These are phyloP conservation scores for Euphydryas editha DNA, from an alignment of 2,888 invertebrate genomes.

Conservation along the genomic window DNA sequence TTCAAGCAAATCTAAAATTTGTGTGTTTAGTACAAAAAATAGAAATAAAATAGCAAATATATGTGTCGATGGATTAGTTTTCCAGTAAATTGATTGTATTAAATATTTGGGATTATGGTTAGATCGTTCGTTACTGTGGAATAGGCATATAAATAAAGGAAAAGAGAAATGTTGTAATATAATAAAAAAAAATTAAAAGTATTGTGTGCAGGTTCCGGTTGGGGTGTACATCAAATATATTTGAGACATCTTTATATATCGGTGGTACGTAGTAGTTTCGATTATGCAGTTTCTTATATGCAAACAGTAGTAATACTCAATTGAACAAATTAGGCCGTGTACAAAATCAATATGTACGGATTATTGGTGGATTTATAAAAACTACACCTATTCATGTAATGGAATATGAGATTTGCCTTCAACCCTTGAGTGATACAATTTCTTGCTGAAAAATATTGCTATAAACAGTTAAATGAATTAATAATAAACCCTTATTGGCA, in stretches of 20 bases:
- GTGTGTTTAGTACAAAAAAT: background rate
- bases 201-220: slow-evolving; percentile 27
- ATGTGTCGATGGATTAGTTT: background rate
- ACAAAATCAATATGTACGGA: slow-evolving; percentile 35
- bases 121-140: slow-evolving; percentile 31
- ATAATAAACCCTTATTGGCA: too few relatives aligned
- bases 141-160: slow-evolving; percentile 32
- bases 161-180: slow-evolving; percentile 19
- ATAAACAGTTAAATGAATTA: too few relatives aligned
- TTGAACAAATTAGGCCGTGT: slow-evolving; percentile 40
- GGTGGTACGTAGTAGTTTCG: slow-evolving; percentile 45
- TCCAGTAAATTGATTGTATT: slow-evolving; percentile 39
- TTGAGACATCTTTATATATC: slow-evolving; percentile 44
- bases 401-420: too few relatives aligned
- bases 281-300: slow-evolving; percentile 43
- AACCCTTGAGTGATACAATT: too few relatives aligned
- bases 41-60: too few relatives aligned
- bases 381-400: slow-evolving; percentile 33
- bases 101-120: slow-evolving; percentile 38
- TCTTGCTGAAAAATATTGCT: too few relatives aligned
- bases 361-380: slow-evolving; percentile 44
- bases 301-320: slow-evolving; percentile 33
- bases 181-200: slow-evolving; percentile 21
- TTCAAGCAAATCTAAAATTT: background rate
- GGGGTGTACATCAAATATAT: slow-evolving; percentile 46